Conservation (phyloP, 2,888 invertebrate species). For the Gisinianus flammeolus region DNA sequence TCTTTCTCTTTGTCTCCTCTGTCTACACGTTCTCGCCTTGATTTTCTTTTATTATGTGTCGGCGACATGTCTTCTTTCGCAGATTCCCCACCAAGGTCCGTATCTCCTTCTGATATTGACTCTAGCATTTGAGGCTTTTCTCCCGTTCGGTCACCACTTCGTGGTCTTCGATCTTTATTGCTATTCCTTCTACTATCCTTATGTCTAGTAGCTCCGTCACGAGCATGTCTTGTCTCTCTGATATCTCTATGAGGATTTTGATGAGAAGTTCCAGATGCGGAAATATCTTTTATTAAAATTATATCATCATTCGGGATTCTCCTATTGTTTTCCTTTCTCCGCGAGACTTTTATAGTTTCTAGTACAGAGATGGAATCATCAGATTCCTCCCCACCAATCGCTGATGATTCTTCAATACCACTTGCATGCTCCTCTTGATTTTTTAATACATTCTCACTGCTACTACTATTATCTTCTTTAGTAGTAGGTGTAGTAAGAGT, state of each 20-base stretch:
- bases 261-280: neutral
- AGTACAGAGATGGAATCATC: conserved; percentile 35
- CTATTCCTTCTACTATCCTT: neutral
- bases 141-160: neutral
- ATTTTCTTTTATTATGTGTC: conserved; percentile 7
- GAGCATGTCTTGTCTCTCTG: neutral
- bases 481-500: neutral
- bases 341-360: conserved; percentile 12
- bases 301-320: conserved; percentile 9
- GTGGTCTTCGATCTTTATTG: neutral
- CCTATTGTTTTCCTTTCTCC: neutral
- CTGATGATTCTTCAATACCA: neutral
- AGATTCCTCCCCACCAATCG: neutral
- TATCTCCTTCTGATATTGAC: conserved; percentile 42
- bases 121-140: conserved; percentile 24
- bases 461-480: neutral
- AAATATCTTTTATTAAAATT: neutral
- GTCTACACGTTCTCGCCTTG: conserved; percentile 2
- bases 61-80: neutral
- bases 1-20: conserved; percentile 19
- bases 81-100: conserved; percentile 30
- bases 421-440: neutral
- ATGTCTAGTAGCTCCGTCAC: neutral
- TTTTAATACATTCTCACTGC: neutral
- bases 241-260: neutral